Percentiles rank a stretch among this genome's conserved stretches.
Evolutionary conservation across 2,888 invertebrate genomes (phyloP).

Genomic region (Machimus rusticus): DNA sequence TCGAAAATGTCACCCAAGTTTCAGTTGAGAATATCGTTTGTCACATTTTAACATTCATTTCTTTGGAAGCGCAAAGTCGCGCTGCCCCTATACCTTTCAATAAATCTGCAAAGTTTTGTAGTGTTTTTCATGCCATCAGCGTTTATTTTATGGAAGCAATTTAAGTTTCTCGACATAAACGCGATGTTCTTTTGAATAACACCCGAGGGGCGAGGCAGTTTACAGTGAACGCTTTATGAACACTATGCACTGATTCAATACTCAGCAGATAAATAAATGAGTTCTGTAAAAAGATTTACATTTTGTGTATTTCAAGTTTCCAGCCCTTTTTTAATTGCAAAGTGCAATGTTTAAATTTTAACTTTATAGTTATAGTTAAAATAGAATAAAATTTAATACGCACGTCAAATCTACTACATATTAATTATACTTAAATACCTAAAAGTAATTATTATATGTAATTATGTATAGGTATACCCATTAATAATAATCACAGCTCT

Average conservation of each 20-base stretch:
- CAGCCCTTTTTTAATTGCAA: not conserved
- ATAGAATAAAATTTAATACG: too few species aligned
- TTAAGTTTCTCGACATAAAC: not conserved
- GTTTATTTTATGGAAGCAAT: not conserved
- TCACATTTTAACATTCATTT: not conserved
- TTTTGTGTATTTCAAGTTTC: not conserved
- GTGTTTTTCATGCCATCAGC: not conserved
- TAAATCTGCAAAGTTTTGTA: not conserved
- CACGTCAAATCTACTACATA: too few species aligned
- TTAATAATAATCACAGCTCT: too few species aligned
- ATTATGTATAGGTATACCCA: too few species aligned
- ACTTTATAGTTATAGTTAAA: too few species aligned
- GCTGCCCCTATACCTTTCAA: not conserved
- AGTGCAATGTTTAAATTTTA: not conserved
- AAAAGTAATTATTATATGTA: too few species aligned
- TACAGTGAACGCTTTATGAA: not conserved
- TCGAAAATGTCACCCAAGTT: not conserved
- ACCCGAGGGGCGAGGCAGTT: not conserved
- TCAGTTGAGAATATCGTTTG: not conserved
- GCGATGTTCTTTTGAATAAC: not conserved
- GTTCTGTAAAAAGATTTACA: not conserved
- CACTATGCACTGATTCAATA: not conserved
- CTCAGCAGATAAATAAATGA: not conserved
- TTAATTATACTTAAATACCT: too few species aligned
- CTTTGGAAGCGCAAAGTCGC: not conserved